Evolutionary conservation across 2,113 vertebrate genomes (phyloP).

Genomic region (Athene cunicularia): DNA sequence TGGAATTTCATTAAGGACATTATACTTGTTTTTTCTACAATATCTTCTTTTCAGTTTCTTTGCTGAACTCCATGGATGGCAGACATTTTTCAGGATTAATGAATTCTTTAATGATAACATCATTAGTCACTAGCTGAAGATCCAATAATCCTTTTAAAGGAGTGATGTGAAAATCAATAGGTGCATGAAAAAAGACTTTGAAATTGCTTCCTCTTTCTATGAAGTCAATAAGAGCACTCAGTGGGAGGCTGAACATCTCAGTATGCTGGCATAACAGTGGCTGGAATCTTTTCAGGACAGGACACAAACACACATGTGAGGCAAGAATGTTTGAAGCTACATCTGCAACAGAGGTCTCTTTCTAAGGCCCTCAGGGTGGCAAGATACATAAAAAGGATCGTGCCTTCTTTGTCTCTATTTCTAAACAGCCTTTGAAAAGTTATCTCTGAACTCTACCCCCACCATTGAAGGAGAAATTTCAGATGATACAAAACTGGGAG

Average conservation of each 20-base stretch:
- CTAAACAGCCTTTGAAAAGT: background rate
- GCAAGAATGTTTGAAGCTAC: background rate
- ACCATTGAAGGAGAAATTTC: background rate
- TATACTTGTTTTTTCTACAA: background rate
- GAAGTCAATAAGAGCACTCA: background rate
- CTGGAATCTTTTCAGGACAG: background rate
- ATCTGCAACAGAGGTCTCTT: background rate
- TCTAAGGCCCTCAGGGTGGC: background rate
- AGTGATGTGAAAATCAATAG: slow-evolving; percentile 19
- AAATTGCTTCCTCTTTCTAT: slow-evolving; percentile 13
- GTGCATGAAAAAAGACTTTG: background rate
- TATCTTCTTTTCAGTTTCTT: background rate
- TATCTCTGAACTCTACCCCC: background rate
- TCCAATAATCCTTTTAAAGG: slow-evolving; percentile 16
- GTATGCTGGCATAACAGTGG: background rate
- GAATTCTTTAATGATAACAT: background rate
- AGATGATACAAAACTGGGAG: background rate
- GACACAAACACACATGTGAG: accelerated
- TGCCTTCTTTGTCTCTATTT: background rate
- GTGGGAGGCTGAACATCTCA: background rate
- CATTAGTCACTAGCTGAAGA: slow-evolving; percentile 17
- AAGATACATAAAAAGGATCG: background rate
- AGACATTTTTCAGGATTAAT: slow-evolving; percentile 22
- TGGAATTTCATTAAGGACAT: background rate
- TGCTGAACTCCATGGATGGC: background rate